Evolutionary conservation across 2,888 invertebrate genomes (phyloP).

Genomic region (Gastrophysa polygoni): DNA sequence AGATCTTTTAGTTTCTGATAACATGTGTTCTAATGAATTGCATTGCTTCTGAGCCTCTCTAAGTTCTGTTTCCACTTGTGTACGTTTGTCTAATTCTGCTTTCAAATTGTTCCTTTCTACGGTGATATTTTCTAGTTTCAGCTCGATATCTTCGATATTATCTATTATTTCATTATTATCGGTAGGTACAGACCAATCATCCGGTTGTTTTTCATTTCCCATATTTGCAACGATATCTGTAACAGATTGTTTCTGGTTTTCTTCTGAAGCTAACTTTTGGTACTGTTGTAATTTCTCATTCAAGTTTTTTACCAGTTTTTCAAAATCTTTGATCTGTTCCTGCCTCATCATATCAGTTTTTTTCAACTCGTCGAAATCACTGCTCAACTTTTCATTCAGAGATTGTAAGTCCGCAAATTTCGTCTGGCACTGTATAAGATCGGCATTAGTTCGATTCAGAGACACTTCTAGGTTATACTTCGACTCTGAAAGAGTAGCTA

Average conservation of each 20-base stretch:
- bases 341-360: constrained; percentile 20
- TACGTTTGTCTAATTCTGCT: no score
- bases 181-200: not conserved
- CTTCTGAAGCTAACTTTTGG: constrained; percentile 20
- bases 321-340: constrained; percentile 25
- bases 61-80: constrained; percentile 30
- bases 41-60: constrained; percentile 40
- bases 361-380: constrained; percentile 31
- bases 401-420: constrained; percentile 37
- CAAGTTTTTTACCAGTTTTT: constrained; percentile 22
- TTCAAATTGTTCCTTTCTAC: constrained; percentile 29
- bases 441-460: constrained; percentile 29
- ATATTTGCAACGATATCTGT: no score
- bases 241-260: no score
- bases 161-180: constrained; percentile 22
- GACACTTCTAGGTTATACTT: constrained; percentile 41
- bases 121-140: constrained; percentile 12
- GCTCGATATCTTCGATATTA: constrained; percentile 16
- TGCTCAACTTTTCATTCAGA: constrained; percentile 35
- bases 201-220: not conserved
- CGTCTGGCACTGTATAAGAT: constrained; percentile 36
- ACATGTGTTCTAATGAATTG: constrained; percentile 40
- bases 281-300: constrained; percentile 38
- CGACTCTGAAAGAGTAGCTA: constrained; percentile 37
- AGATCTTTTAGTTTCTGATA: constrained; percentile 60